Evolutionary conservation across 2,888 invertebrate species (phyloP).

Genomic region (Tetranychus truncatus): DNA sequence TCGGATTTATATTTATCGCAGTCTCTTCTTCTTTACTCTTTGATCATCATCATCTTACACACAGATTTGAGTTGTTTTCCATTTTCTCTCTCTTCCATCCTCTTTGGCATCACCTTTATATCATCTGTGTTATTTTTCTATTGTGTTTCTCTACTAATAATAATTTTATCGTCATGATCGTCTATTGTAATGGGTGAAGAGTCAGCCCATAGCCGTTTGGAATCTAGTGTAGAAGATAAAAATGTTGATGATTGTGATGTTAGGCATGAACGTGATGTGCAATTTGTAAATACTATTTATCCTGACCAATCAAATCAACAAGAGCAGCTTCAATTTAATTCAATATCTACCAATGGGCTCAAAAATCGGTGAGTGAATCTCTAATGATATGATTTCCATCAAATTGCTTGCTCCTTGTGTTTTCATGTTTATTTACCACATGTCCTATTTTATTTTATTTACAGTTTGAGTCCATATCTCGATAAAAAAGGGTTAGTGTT

Average conservation of each 20-base stretch:
- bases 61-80: neutral
- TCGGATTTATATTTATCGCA: too few relatives aligned
- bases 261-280: neutral
- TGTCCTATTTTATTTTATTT: neutral
- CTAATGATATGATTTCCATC: neutral
- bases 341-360: neutral
- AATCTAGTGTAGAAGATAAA: neutral
- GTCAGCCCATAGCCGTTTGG: neutral
- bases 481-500: neutral
- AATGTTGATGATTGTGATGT: neutral
- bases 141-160: neutral
- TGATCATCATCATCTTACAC: too few relatives aligned
- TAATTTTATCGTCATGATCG: neutral
- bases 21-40: too few relatives aligned
- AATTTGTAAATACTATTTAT: neutral
- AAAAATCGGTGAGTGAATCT: neutral
- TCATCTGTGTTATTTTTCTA: neutral
- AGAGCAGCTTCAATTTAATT: neutral
- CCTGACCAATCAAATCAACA: neutral
- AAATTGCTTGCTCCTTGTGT: neutral
- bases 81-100: neutral
- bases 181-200: neutral
- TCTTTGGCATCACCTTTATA: neutral
- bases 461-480: neutral
- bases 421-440: neutral